A percentile compares a stretch with the other conserved stretches of the same genome.
Evolutionary conservation across 2,888 invertebrate genomes (phyloP).

Genomic region (Drosophila greeni): DNA sequence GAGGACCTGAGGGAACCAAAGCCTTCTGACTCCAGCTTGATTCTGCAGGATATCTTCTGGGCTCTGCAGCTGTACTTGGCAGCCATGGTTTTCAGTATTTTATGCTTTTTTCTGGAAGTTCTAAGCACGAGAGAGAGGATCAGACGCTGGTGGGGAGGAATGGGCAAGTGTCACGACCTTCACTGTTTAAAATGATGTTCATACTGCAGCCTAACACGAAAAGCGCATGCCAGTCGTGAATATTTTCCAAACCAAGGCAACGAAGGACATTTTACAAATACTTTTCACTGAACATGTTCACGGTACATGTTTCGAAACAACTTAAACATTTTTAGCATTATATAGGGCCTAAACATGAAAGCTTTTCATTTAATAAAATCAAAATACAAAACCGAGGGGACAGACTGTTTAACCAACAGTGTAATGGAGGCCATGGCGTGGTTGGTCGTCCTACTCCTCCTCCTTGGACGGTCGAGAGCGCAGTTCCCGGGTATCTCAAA

Average conservation of each 20-base stretch:
- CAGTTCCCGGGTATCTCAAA: background rate
- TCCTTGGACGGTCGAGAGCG: background rate
- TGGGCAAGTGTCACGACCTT: background rate
- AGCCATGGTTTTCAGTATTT: background rate
- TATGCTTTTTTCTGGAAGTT: background rate
- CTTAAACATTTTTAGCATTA: background rate
- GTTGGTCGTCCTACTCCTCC: conserved; percentile 8
- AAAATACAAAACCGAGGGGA: conserved; percentile 1
- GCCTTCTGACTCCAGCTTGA: background rate
- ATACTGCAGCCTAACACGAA: background rate
- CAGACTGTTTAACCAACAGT: conserved; percentile 1
- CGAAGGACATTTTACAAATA: background rate
- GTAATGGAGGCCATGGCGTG: conserved; percentile 2
- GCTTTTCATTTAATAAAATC: too few species aligned
- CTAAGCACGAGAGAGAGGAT: background rate
- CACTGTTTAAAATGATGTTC: background rate
- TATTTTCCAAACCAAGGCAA: background rate
- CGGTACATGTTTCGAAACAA: background rate
- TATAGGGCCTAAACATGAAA: background rate
- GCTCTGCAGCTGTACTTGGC: conserved; percentile 15
- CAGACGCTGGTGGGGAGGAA: background rate
- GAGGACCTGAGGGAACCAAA: conserved; percentile 34
- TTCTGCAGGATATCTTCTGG: conserved; percentile 21
- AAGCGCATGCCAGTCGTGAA: conserved; percentile 6
- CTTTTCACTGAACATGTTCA: background rate